phyloP scores from a whole-genome alignment of 2,113 vertebrate genomes.

The Loxodonta africana region DNA sequence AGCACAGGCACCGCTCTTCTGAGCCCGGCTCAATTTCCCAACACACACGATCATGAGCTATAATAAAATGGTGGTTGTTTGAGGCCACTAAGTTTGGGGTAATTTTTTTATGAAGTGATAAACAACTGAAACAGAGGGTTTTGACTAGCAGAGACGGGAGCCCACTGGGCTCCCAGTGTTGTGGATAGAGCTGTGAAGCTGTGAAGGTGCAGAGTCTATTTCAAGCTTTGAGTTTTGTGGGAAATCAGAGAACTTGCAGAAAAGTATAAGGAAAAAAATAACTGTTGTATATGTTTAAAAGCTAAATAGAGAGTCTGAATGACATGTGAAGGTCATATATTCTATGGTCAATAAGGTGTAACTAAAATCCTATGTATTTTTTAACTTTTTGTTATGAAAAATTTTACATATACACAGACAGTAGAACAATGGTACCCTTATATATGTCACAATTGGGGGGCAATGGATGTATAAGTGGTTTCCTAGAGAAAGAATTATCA shows the following conservation, averaged over 20 bases:
- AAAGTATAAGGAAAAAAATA: not conserved
- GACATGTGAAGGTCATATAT: not conserved
- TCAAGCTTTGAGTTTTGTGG: not conserved
- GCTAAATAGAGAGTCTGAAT: not conserved
- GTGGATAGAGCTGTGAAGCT: not conserved
- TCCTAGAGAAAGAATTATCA: not conserved
- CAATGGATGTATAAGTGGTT: not conserved
- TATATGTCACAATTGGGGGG: not conserved
- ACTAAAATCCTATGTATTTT: not conserved
- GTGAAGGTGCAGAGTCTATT: not conserved
- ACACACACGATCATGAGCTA: not conserved
- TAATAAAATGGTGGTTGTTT: not conserved
- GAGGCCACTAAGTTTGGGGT: not conserved
- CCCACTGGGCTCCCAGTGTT: not conserved
- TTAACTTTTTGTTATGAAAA: not conserved
- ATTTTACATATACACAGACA: not conserved
- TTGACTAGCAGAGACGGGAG: not conserved
- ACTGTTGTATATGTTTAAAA: not conserved
- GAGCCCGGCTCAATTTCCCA: not conserved
- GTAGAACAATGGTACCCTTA: not conserved
- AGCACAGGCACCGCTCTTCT: not conserved
- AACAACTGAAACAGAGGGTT: not conserved
- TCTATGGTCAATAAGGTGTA: not conserved
- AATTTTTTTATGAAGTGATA: not conserved
- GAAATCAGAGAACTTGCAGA: not conserved